phyloP scores from a whole-genome alignment of 2,888 invertebrate species.

The Hypsopygia costalis region DNA sequence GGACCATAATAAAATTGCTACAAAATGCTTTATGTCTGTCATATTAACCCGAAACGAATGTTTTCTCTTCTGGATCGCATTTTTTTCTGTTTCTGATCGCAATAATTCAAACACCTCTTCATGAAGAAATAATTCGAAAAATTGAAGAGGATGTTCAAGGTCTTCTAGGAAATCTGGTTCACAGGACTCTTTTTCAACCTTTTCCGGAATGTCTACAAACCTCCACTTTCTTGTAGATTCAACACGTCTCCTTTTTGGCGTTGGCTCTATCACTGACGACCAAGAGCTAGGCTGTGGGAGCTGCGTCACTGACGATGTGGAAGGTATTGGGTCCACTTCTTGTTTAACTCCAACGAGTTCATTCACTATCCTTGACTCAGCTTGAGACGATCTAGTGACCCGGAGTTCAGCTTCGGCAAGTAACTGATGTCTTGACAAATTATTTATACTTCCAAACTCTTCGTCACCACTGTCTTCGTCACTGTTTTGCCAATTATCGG shows the following conservation, averaged over 20 bases:
- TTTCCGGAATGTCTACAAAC: too few relatives aligned
- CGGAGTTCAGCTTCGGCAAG: constrained; percentile 16
- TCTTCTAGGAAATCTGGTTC: too few relatives aligned
- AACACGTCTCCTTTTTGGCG: too few relatives aligned
- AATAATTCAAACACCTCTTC: constrained; percentile 8
- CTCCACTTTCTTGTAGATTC: too few relatives aligned
- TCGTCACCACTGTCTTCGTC: constrained; percentile 15
- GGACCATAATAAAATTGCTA: too few relatives aligned
- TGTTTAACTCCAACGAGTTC: constrained; percentile 10
- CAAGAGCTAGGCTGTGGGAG: constrained; percentile 6
- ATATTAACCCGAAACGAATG: constrained; percentile 13
- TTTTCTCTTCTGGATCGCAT: constrained; percentile 14
- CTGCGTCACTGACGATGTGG: constrained; percentile 9
- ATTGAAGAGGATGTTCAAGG: constrained; percentile 11
- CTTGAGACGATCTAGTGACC: constrained; percentile 12
- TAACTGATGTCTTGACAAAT: constrained; percentile 15
- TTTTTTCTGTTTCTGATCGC: constrained; percentile 16
- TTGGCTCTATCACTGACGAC: too few relatives aligned
- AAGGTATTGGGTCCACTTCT: constrained; percentile 10
- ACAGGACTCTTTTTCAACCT: too few relatives aligned
- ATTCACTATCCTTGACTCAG: too few relatives aligned
- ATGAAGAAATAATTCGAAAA: constrained; percentile 13
- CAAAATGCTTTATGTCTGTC: too few relatives aligned
- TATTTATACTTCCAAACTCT: constrained; percentile 10
- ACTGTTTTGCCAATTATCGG: constrained; percentile 13